Conservation (phyloP, 1,140 invertebrate species). For the Epicauta chinensis region DNA sequence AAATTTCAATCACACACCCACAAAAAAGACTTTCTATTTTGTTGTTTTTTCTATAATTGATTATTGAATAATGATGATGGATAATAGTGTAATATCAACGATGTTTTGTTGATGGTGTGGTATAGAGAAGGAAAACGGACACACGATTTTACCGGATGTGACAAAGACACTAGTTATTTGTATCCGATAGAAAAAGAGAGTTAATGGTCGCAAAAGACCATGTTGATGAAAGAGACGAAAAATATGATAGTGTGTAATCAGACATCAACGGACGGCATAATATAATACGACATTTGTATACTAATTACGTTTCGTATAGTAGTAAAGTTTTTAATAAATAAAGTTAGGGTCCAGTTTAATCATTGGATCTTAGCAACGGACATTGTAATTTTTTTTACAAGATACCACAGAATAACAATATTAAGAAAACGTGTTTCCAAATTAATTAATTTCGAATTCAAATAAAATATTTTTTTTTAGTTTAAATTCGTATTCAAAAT, state of each 20-base stretch:
- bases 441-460: too few relatives aligned
- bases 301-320: conserved; percentile 22
- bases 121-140: conserved; percentile 22
- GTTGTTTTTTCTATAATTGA: too few relatives aligned
- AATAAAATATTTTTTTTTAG: too few relatives aligned
- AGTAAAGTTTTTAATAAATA: conserved; percentile 5
- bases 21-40: too few relatives aligned
- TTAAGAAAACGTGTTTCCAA: too few relatives aligned
- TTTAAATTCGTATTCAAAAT: too few relatives aligned
- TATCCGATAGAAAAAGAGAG: conserved; percentile 36
- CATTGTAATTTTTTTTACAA: too few relatives aligned
- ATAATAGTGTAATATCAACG: too few relatives aligned
- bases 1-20: too few relatives aligned
- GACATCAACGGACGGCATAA: conserved; percentile 36
- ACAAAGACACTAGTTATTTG: conserved; percentile 38
- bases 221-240: conserved; percentile 28
- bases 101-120: background rate
- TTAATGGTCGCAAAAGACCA: background rate
- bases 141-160: conserved; percentile 36
- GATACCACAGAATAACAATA: too few relatives aligned
- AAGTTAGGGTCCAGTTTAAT: too few relatives aligned
- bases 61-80: conserved; percentile 11
- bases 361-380: too few relatives aligned
- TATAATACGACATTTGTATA: conserved; percentile 32
- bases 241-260: conserved; percentile 42